Evolutionary conservation across 2,888 invertebrate genomes (phyloP).

Genomic region (Brenthis ino): DNA sequence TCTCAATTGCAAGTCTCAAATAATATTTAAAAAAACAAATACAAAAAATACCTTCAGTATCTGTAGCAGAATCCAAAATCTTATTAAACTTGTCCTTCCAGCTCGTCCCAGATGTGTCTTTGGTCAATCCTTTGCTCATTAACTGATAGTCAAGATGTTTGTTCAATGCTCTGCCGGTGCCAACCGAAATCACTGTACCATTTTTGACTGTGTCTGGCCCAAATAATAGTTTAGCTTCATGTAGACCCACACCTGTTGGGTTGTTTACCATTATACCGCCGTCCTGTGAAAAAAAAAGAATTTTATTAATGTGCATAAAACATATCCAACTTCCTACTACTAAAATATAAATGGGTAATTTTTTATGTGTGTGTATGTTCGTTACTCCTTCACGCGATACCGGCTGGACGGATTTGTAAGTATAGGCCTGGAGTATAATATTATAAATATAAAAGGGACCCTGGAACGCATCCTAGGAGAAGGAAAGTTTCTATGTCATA

Average conservation of each 20-base stretch:
- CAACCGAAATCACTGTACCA: conserved; percentile 90
- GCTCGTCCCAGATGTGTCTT: conserved; percentile 67
- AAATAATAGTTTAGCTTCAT: conserved; percentile 93
- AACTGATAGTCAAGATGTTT: conserved; percentile 60
- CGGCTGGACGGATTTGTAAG: no score
- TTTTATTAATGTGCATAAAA: no score
- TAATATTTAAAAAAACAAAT: background rate
- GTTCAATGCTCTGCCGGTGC: conserved; percentile 85
- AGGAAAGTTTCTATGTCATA: no score
- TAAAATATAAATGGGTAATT: no score
- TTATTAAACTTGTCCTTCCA: conserved; percentile 91
- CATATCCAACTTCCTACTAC: no score
- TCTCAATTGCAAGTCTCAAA: background rate
- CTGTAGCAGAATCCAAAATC: conserved; percentile 92
- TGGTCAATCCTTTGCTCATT: conserved; percentile 46
- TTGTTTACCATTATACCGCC: conserved; percentile 94
- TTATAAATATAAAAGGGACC: no score
- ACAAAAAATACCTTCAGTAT: conserved; percentile 87
- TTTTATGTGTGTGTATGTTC: no score
- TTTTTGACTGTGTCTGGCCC: conserved; percentile 86
- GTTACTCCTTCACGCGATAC: no score
- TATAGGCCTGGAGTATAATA: no score
- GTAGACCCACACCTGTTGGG: conserved; percentile 93
- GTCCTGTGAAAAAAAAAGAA: conserved; percentile 75
- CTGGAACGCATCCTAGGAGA: no score